phyloP scores from a whole-genome alignment of 37 sponge, comb jelly and placozoan species.

The Theonella swinhoei region DNA sequence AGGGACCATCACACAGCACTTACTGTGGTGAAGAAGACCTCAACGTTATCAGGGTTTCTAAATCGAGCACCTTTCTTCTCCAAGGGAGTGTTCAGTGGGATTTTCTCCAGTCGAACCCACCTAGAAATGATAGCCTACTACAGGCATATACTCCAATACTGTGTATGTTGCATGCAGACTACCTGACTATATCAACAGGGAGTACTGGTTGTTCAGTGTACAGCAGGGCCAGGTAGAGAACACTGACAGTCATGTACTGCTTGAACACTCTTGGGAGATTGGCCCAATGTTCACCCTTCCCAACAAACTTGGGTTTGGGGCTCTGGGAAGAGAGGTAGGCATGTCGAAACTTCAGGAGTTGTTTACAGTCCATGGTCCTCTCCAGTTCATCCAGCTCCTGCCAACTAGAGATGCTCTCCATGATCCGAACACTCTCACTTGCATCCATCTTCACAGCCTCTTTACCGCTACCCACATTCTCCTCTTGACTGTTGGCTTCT shows the following conservation, averaged over 20 bases:
- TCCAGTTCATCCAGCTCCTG: background rate
- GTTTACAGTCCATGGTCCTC: background rate
- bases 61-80: background rate
- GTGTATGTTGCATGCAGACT: too few relatives aligned
- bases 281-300: background rate
- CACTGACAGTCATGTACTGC: slow-evolving; percentile 15
- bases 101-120: slow-evolving; percentile 5
- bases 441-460: background rate
- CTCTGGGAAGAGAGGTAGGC: background rate
- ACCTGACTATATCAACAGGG: slow-evolving; percentile 47
- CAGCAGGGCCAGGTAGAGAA: slow-evolving; percentile 53
- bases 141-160: too few relatives aligned
- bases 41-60: background rate
- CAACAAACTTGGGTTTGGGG: background rate
- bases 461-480: background rate
- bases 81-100: slow-evolving; percentile 34
- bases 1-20: background rate
- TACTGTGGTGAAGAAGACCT: background rate
- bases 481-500: too few relatives aligned
- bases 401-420: background rate
- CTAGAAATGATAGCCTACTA: background rate
- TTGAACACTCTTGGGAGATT: background rate
- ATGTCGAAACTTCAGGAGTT: background rate
- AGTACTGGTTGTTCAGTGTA: slow-evolving; percentile 51
- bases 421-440: background rate